These are phyloP conservation scores for Luperina testacea DNA, from an alignment of 2,888 invertebrate species.

Conservation along the genomic window DNA sequence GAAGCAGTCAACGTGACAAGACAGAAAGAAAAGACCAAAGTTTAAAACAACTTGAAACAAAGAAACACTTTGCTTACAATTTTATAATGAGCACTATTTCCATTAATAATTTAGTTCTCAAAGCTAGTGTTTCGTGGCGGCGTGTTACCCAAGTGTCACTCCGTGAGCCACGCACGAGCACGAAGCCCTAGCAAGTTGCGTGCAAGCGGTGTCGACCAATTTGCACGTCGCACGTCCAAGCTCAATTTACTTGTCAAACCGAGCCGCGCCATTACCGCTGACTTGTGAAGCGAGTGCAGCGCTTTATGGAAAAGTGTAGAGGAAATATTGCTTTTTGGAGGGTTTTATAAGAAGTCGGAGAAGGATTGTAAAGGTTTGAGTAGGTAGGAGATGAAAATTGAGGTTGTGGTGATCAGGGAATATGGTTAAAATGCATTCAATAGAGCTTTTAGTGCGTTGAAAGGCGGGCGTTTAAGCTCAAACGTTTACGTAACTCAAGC, in stretches of 20 bases:
- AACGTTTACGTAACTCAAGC: conserved; percentile 7
- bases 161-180: conserved; percentile 70
- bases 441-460: not conserved
- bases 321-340: conserved; percentile 11
- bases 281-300: conserved; percentile 59
- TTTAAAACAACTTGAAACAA: conserved; percentile 29
- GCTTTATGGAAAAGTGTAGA: conserved; percentile 53
- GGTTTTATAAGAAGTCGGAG: not conserved
- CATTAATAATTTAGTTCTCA: conserved; percentile 63
- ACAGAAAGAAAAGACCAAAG: conserved; percentile 1
- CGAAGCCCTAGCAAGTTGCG: conserved; percentile 64
- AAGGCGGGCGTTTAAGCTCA: not conserved
- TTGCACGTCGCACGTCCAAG: conserved; percentile 84
- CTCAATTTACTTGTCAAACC: conserved; percentile 86
- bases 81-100: conserved; percentile 50
- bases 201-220: conserved; percentile 78
- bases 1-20: not conserved
- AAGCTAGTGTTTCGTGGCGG: conserved; percentile 57
- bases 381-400: not conserved
- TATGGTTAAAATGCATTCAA: not conserved
- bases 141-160: conserved; percentile 68
- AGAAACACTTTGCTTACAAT: conserved; percentile 37
- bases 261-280: conserved; percentile 72
- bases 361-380: not conserved
- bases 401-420: not conserved